Percentiles rank a stretch among this genome's conserved stretches.
These are phyloP conservation scores for Zosterops japonicus DNA, from an alignment of 2,113 vertebrate species.

Conservation along the genomic window DNA sequence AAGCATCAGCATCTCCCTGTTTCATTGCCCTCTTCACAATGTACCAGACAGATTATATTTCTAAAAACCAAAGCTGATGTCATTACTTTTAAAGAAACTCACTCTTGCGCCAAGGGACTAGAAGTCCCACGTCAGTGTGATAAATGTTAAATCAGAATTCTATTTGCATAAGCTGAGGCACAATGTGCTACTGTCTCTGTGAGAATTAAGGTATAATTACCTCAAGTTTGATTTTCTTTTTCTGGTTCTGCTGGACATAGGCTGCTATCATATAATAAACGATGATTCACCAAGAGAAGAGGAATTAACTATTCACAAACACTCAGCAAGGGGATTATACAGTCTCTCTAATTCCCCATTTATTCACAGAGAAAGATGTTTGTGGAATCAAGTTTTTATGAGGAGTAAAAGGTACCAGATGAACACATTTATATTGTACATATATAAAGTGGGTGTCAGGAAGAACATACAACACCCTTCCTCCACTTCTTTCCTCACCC, in stretches of 20 bases:
- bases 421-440: not conserved
- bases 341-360: not conserved
- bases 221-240: not conserved
- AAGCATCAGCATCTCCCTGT: not conserved
- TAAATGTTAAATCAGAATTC: slow-evolving; percentile 8
- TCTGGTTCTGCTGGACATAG: not conserved
- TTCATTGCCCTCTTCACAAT: not conserved
- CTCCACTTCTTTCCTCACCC: slow-evolving; percentile 31
- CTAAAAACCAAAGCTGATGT: not conserved
- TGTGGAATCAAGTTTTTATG: not conserved
- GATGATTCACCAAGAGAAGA: not conserved
- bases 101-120: not conserved
- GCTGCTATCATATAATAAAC: not conserved
- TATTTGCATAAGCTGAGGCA: not conserved
- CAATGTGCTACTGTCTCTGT: not conserved
- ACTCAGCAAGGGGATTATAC: not conserved
- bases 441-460: slow-evolving; percentile 15
- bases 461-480: slow-evolving; percentile 56
- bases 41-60: not conserved
- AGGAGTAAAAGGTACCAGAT: not conserved
- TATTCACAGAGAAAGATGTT: not conserved
- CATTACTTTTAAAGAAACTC: not conserved
- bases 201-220: not conserved
- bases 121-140: not conserved
- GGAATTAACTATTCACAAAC: not conserved